Evolutionary conservation across 1,140 invertebrate genomes (phyloP), one percentile per base, ranked within the genome.

Genomic region (Dermatophagoides farinae): DNA sequence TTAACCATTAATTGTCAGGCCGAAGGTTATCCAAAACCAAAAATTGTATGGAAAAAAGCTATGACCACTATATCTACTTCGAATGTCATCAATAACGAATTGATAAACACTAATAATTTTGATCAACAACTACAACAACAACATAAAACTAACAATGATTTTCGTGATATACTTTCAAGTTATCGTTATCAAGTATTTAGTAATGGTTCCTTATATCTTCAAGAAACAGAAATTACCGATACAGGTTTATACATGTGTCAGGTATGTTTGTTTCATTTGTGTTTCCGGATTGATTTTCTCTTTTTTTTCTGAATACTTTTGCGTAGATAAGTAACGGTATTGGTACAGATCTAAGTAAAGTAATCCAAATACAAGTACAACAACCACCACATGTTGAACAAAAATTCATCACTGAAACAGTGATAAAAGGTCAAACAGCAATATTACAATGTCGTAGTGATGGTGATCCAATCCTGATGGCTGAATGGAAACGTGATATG

Each of bases 131-230:
- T 4, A 31, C 31, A 31, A 31, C 31, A 18, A 53, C 53, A 57
- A 14, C 5, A 6, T 39, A 59, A 38, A 31, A 20, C 52, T 62
- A 18, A 31, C 5, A 49, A 46, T 40, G 65, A 67, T 38, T 67
- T 66, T 57, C 55, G 62, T 18, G 64, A 65, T 40, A 63, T 67
- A 22, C 31, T 65, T 0, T 64, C 66, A 2, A 85, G 85, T 67
- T 77, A 86, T 64, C 75, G 85, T 6, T 84, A 87, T 66, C 81
- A 84, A 65, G 86, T 90, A 38, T 88, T 84, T 64, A 67, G 60
- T 38, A 76, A 76, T 65, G 75, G 75, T 0, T 71, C 72, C 0
- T 64, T 77, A 46, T 57, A 70, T 14, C 71, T 77, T 25, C 65
- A 65, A 20, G 62, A 71, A 10, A 70, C 71, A n/a, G 49, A 62